Percentiles rank a stretch among this genome's conserved stretches.
Conservation (phyloP, 2,113 vertebrate species). For the Clarias gariepinus region DNA sequence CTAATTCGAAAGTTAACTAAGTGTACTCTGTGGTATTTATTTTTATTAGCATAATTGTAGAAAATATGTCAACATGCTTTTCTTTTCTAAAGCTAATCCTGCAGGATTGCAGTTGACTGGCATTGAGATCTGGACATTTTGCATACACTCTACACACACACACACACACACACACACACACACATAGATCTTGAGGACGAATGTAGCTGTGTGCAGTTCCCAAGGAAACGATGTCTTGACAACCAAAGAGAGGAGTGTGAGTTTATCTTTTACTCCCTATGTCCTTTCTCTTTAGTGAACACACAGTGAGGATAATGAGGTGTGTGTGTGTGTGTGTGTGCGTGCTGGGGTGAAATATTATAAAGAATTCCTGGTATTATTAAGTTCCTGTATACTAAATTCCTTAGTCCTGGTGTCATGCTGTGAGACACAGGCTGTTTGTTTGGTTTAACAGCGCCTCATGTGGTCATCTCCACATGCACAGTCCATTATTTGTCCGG, state of each 20-base stretch:
- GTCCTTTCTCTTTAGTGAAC: neutral
- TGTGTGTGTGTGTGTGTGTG: neutral
- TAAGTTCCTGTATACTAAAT: neutral
- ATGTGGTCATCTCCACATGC: neutral
- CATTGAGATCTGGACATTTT: neutral
- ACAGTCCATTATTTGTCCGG: neutral
- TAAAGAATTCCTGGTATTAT: constrained; percentile 1
- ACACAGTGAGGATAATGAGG: neutral
- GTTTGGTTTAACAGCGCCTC: neutral
- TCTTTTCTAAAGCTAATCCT: neutral
- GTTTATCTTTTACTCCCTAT: constrained; percentile 9
- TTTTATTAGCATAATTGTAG: neutral
- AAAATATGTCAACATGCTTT: neutral
- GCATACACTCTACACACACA: constrained; percentile 10
- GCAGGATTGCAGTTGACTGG: neutral
- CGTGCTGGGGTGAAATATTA: neutral
- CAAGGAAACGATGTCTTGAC: constrained; percentile 60
- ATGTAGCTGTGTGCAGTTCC: constrained; percentile 57
- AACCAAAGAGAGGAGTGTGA: constrained; percentile 7
- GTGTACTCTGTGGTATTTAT: neutral
- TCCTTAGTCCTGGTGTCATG: neutral
- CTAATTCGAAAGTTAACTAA: neutral
- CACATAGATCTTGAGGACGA: neutral
- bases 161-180: neutral
- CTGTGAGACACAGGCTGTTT: neutral